Conservation (phyloP, 2,888 invertebrate species). For the Caenorhabditis sp. region DNA sequence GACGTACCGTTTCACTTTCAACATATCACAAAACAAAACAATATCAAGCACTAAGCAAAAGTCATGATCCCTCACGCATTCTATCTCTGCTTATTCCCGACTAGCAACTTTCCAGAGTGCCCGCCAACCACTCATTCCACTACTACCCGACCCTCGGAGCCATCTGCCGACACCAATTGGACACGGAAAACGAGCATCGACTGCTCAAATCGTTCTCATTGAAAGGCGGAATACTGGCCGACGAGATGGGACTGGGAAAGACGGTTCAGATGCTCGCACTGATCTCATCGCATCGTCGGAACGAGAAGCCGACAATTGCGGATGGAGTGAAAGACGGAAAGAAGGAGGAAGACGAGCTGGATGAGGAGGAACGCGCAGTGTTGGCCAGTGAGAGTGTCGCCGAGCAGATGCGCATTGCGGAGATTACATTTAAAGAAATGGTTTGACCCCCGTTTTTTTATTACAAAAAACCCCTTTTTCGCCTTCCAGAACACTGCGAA, state of each 20-base stretch:
- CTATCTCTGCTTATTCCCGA: too few relatives aligned
- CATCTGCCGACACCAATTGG: not conserved
- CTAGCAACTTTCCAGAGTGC: not conserved
- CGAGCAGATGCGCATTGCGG: slow-evolving; percentile 26
- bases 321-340: too few relatives aligned
- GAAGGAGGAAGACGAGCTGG: slow-evolving; percentile 80
- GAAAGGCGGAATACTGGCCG: slow-evolving; percentile 84
- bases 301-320: not conserved
- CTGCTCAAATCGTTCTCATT: not conserved
- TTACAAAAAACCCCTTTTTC: too few relatives aligned
- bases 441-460: not conserved
- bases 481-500: too few relatives aligned
- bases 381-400: not conserved
- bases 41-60: too few relatives aligned
- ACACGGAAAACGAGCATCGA: not conserved
- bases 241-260: slow-evolving; percentile 89
- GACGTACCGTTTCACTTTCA: too few relatives aligned
- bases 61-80: too few relatives aligned
- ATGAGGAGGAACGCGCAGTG: not conserved
- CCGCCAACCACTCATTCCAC: not conserved
- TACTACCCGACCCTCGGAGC: slow-evolving; percentile 23
- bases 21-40: too few relatives aligned
- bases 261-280: slow-evolving; percentile 86
- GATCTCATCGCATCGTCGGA: slow-evolving; percentile 78
- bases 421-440: slow-evolving; percentile 18